phyloP scores from a whole-genome alignment of 2,888 invertebrate species.

The Agrochola litura region DNA sequence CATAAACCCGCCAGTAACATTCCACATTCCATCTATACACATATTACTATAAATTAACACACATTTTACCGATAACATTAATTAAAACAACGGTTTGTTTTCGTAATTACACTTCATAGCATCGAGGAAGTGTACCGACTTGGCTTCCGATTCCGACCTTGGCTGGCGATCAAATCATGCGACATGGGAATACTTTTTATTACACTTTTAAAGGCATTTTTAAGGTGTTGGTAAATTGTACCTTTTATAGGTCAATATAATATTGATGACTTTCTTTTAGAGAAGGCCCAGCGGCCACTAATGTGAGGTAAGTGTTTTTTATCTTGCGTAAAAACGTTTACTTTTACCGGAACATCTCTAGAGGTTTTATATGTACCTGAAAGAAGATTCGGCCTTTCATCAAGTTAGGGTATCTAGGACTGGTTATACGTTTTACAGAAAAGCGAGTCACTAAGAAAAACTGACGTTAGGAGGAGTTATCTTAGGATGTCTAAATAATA shows the following conservation, averaged over 20 bases:
- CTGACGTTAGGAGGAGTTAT: not conserved
- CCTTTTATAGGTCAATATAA: constrained; percentile 36
- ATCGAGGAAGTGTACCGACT: constrained; percentile 46
- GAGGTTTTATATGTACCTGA: not conserved
- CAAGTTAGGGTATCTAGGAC: too few species aligned
- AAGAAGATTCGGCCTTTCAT: not conserved
- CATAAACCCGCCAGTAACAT: constrained; percentile 13
- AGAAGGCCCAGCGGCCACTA: constrained; percentile 9
- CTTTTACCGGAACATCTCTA: not conserved
- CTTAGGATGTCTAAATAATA: not conserved
- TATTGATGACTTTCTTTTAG: constrained; percentile 27
- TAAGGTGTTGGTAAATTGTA: constrained; percentile 36
- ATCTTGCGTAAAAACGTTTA: constrained; percentile 14
- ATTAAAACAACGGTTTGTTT: constrained; percentile 31
- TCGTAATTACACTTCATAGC: constrained; percentile 43
- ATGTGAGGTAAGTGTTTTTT: constrained; percentile 29
- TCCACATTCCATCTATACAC: constrained; percentile 32
- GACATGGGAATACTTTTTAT: constrained; percentile 43
- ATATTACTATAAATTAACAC: constrained; percentile 48
- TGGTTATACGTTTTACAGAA: not conserved
- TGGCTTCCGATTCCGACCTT: constrained; percentile 57
- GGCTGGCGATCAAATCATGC: constrained; percentile 49
- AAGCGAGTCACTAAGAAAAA: not conserved
- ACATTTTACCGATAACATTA: constrained; percentile 44
- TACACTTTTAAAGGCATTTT: constrained; percentile 32